Evolutionary conservation across 64 coral and sea anemone genomes (phyloP).

Genomic region (Acropora yongei): DNA sequence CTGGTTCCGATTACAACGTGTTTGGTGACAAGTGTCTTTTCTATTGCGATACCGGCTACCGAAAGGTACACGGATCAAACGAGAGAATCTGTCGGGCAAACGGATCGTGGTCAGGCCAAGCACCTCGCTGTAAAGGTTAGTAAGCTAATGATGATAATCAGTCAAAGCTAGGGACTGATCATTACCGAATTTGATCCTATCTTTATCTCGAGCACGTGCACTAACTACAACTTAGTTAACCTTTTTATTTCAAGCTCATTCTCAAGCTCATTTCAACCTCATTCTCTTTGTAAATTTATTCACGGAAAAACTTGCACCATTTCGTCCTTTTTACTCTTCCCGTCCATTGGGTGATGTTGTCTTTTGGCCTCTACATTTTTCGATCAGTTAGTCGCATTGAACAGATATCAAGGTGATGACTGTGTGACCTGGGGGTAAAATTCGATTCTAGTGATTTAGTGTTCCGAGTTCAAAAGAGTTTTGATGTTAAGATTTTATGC

Average conservation of each 20-base stretch:
- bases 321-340: background rate
- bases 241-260: background rate
- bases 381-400: background rate
- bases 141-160: background rate
- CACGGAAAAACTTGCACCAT: background rate
- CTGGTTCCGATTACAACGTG: conserved; percentile 1
- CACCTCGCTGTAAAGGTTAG: conserved; percentile 38
- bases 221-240: background rate
- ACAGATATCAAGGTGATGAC: background rate
- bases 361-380: background rate
- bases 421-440: background rate
- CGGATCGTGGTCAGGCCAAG: conserved; percentile 46
- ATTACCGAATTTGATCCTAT: background rate
- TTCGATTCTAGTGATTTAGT: background rate
- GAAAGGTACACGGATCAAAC: conserved; percentile 34
- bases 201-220: background rate
- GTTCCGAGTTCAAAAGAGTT: background rate
- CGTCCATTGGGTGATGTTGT: conserved; percentile 6
- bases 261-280: no score
- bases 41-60: conserved; percentile 46
- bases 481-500: background rate
- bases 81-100: conserved; percentile 49
- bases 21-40: conserved; percentile 63
- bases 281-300: background rate
- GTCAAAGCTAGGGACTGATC: background rate